A percentile compares a stretch with the other conserved stretches of the same genome.
These are phyloP conservation scores for Sander lucioperca DNA, from an alignment of 2,113 vertebrate species.

Conservation along the genomic window DNA sequence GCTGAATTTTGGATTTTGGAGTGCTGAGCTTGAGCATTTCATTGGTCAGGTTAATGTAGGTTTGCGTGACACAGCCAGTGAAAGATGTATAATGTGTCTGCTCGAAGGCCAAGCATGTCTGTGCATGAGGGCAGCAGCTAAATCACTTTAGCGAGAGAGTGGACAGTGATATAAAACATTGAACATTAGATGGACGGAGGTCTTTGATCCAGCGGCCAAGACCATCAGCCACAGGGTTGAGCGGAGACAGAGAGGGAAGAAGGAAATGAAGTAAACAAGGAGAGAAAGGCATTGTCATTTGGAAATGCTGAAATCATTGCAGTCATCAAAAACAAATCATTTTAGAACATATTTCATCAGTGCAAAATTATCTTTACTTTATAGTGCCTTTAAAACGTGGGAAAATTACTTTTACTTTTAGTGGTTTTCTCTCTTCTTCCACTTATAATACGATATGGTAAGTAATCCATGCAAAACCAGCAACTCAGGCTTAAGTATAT, in stretches of 20 bases:
- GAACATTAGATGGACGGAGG: constrained; percentile 51
- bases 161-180: constrained; percentile 80
- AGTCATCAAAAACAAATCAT: neutral
- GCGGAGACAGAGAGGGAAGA: constrained; percentile 2
- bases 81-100: constrained; percentile 45
- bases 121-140: constrained; percentile 68
- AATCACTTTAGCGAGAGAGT: constrained; percentile 72
- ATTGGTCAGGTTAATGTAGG: constrained; percentile 22
- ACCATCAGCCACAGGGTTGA: constrained; percentile 47
- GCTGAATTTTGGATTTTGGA: constrained; percentile 4
- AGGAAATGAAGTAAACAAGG: constrained; percentile 15
- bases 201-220: constrained; percentile 73
- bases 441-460: neutral
- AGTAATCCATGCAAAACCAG: neutral
- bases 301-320: neutral
- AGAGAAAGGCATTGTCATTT: neutral
- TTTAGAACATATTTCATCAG: neutral
- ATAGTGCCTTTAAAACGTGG: neutral
- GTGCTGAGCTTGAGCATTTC: neutral
- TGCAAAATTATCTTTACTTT: neutral
- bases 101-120: constrained; percentile 46
- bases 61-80: constrained; percentile 52
- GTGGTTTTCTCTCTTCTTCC: neutral
- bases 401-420: neutral
- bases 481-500: neutral